Evolutionary conservation across 2,113 vertebrate genomes (phyloP).

Genomic region (Donacobius atricapilla): DNA sequence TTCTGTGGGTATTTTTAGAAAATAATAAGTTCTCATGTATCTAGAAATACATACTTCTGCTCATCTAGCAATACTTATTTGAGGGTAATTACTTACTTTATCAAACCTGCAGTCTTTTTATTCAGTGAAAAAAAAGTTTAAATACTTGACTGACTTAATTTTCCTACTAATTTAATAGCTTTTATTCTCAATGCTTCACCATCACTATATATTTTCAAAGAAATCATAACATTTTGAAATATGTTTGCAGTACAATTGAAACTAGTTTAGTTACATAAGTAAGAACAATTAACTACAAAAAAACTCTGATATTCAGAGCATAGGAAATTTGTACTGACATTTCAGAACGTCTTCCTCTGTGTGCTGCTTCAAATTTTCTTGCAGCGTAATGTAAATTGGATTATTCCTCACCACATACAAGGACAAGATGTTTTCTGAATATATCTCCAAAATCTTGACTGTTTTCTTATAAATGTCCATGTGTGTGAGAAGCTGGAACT

Average conservation of each 20-base stretch:
- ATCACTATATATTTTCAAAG: background rate
- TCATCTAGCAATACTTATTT: background rate
- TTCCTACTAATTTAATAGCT: background rate
- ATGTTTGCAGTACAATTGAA: background rate
- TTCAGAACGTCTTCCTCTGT: slow-evolving; percentile 64
- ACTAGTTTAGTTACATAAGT: background rate
- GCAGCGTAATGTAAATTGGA: slow-evolving; percentile 58
- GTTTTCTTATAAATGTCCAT: slow-evolving; percentile 70
- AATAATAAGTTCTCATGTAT: background rate
- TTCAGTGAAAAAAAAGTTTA: background rate
- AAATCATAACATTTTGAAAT: background rate
- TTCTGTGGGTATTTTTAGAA: background rate
- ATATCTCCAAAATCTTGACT: slow-evolving; percentile 69
- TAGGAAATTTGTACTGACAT: slow-evolving; percentile 53
- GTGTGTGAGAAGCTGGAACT: slow-evolving; percentile 72
- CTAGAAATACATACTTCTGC: background rate
- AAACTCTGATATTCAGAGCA: background rate
- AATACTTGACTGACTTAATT: background rate
- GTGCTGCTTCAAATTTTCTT: slow-evolving; percentile 60
- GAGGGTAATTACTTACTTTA: background rate
- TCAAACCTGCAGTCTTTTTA: background rate
- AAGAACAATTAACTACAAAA: background rate
- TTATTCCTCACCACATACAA: slow-evolving; percentile 56
- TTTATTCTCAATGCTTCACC: background rate
- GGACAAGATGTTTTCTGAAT: slow-evolving; percentile 70